Conservation (phyloP, 2,113 vertebrate genomes). For the Panurus biarmicus region DNA sequence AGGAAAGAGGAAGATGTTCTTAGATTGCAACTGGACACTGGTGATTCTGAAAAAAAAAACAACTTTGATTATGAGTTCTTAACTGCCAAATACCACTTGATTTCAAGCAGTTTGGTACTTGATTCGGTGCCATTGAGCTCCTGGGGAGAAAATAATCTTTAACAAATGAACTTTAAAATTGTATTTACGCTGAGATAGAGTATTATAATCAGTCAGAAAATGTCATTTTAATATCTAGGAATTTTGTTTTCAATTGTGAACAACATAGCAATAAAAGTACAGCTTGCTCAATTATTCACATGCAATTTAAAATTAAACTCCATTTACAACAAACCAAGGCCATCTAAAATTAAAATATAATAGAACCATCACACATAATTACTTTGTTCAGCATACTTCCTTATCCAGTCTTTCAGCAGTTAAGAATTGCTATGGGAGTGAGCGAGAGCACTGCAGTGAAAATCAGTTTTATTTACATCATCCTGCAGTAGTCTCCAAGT, state of each 20-base stretch:
- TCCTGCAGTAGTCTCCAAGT: background rate
- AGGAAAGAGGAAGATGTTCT: background rate
- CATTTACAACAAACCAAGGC: background rate
- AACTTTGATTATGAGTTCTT: background rate
- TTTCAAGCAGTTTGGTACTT: background rate
- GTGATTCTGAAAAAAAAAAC: background rate
- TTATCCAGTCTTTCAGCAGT: background rate
- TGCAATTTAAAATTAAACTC: background rate
- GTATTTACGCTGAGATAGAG: background rate
- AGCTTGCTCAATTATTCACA: background rate
- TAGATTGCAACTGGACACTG: background rate
- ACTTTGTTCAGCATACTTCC: background rate
- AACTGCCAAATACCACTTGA: background rate
- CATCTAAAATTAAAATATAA: background rate
- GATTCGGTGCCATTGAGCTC: background rate
- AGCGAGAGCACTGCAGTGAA: background rate
- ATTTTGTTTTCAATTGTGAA: slow-evolving; percentile 7
- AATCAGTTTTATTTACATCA: background rate
- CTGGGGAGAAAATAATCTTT: slow-evolving; percentile 13
- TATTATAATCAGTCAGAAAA: background rate
- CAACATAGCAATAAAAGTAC: background rate
- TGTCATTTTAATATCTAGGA: background rate
- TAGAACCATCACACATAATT: background rate
- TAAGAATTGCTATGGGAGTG: background rate
- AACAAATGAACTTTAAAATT: background rate